phyloP scores from a whole-genome alignment of 2,113 vertebrate species.

The Tachycineta bicolor region DNA sequence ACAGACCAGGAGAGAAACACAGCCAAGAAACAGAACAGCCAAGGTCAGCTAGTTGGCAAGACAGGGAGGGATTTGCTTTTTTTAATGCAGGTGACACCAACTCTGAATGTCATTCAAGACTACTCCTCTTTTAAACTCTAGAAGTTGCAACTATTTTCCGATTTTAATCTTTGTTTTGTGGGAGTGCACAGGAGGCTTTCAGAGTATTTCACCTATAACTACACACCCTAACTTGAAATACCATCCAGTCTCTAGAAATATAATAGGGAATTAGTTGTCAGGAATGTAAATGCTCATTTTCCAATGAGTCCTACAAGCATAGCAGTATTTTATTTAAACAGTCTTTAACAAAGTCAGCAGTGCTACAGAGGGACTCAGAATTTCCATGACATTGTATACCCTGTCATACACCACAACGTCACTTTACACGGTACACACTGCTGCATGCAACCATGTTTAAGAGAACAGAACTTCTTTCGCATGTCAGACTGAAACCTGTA shows the following conservation, averaged over 20 bases:
- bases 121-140: background rate
- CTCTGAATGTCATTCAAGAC: background rate
- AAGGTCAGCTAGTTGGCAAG: background rate
- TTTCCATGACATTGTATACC: background rate
- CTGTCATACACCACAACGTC: background rate
- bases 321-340: background rate
- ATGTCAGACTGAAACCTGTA: background rate
- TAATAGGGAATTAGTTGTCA: background rate
- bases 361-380: background rate
- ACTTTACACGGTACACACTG: background rate
- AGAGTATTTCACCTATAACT: background rate
- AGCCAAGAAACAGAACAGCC: background rate
- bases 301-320: background rate
- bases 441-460: background rate
- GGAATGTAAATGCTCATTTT: constrained; percentile 4
- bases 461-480: background rate
- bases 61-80: background rate
- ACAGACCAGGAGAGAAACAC: background rate
- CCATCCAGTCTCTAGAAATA: background rate
- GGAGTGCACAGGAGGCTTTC: background rate
- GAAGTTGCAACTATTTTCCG: background rate
- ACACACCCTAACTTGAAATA: background rate
- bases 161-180: background rate
- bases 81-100: background rate
- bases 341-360: background rate